Evolutionary conservation across 2,888 invertebrate genomes (phyloP), one percentile per base, ranked within the genome.

Genomic region (Eristalis pertinax): DNA sequence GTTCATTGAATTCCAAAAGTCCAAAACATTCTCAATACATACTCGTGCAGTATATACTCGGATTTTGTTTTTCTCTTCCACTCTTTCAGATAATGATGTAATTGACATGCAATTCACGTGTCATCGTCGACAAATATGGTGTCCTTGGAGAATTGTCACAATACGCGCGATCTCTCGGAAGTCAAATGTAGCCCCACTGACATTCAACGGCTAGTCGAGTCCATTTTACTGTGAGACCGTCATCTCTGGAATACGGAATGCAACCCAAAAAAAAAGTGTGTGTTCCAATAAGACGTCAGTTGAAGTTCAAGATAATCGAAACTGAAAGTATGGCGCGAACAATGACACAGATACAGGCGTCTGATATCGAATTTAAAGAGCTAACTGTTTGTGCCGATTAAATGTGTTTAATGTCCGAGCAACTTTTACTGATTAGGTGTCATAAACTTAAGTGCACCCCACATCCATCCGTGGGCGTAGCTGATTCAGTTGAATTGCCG

Each of bases 241-340:
- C 38, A 41, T 58, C 32, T 56, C n/a, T 19, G 64, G 74, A 75
- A 58, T 65, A 41, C 75, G 58, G 41, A 60, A 72, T 35, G 58
- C 19, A 24, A 11, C 22, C 15, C 60, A 70, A 13, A 58, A 24
- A 58, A n/a, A n/a, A n/a, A n/a, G n/a, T n/a, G 32, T 32, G 2
- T n/a, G 29, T 35, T 56, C 35, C 4, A 26, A 1, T 19, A 24
- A 24, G 35, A 32, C 13, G 41, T 41, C 43, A 76, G 67, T 60
- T 76, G 29, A 76, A 76, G 76, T 76, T 76, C 67, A 76, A 68
- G 68, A 76, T 29, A 50, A 65, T 22, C 43, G 32, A 76, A 76
- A 68, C 29, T 24, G 68, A 68, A 75, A 76, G 67, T 58, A 43
- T 43, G 43, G 74, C 24, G 29, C 24, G 29, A 58, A 32, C 64